Base-by-base conservation (phyloP, 2,888 invertebrate species). In the Onthophagus sagittarius region DNA sequence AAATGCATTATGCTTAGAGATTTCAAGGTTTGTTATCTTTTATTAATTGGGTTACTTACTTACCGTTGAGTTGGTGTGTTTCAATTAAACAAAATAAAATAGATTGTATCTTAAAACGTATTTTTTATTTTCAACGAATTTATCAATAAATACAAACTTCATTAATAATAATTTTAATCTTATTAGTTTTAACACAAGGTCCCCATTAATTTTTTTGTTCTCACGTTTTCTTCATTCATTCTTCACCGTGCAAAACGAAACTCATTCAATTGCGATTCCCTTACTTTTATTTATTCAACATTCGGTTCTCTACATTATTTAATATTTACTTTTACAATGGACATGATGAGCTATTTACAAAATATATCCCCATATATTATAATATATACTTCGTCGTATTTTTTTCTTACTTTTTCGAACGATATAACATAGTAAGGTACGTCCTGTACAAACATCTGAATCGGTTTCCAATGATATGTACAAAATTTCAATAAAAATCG, bases 381-480 rank as follows among this genome's bases (percentile, higher is more conserved):
- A 53, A 53, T 53, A 53, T 53, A 53, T 53, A 53, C 39, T 53
- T 53, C 39, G 39, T 53, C 23, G 23, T 23, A 23, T 23, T 23
- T 23, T 23, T 23, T 23, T 23, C 23, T 53, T 53, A 53, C 39
- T 53, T 53, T 23, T 7, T 53, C 39, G 39, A 53, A 53, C 39
- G 11, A 53, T 7, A 53, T 53, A 53, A 53, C 39, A 53, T 53
- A 53, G 7, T 53, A 53, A 53, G 39, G 39, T 53, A 53, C 39
- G 39, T 53, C 13, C 32, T 67, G 32, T 31, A 67, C 23, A 67
- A 67, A 15, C 15, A 63, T 15, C 14, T 71, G 53, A 70, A 33
- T 65, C 53, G 67, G 72, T 73, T 72, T 71, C 65, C 73, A 71
- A 73, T 76, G 71, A 73, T 76, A 73, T 70, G 72, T 76, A 76